Conservation (phyloP, 2,888 invertebrate species). For the Epistrophella euchroma region DNA sequence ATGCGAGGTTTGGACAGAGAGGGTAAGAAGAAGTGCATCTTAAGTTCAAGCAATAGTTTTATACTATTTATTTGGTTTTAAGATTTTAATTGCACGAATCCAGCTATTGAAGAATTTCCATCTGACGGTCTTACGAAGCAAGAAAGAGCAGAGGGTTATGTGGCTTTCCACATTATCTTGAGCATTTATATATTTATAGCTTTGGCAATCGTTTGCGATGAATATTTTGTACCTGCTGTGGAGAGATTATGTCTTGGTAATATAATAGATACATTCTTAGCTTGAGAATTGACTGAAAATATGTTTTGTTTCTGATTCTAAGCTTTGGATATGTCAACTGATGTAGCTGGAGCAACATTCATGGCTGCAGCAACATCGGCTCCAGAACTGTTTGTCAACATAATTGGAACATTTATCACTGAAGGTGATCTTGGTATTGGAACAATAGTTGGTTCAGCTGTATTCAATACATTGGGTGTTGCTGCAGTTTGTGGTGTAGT, state of each 20-base stretch:
- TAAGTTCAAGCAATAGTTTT: too few species aligned
- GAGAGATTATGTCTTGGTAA: constrained; percentile 93
- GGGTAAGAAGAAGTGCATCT: neutral
- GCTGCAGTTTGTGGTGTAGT: constrained; percentile 92
- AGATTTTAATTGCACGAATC: constrained; percentile 89
- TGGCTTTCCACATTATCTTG: constrained; percentile 90
- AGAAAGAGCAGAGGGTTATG: constrained; percentile 91
- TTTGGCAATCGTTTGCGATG: constrained; percentile 95
- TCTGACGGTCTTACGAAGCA: constrained; percentile 90
- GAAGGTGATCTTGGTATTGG: constrained; percentile 93
- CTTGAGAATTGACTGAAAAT: neutral
- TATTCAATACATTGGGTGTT: constrained; percentile 93
- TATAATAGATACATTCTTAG: neutral
- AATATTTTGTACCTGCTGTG: constrained; percentile 96
- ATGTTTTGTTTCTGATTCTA: constrained; percentile 76
- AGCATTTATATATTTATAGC: constrained; percentile 94
- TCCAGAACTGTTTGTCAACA: constrained; percentile 94
- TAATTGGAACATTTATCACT: constrained; percentile 93
- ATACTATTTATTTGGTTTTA: neutral
- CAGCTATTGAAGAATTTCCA: constrained; percentile 95
- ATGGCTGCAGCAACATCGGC: constrained; percentile 97
- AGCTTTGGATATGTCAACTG: constrained; percentile 92
- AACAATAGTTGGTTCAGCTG: constrained; percentile 93
- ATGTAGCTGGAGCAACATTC: constrained; percentile 96
- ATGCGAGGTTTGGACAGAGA: constrained; percentile 21